Evolutionary conservation across 2,113 vertebrate species (phyloP), one percentile per base, ranked within the genome.

Genomic region (Labeo catla): DNA sequence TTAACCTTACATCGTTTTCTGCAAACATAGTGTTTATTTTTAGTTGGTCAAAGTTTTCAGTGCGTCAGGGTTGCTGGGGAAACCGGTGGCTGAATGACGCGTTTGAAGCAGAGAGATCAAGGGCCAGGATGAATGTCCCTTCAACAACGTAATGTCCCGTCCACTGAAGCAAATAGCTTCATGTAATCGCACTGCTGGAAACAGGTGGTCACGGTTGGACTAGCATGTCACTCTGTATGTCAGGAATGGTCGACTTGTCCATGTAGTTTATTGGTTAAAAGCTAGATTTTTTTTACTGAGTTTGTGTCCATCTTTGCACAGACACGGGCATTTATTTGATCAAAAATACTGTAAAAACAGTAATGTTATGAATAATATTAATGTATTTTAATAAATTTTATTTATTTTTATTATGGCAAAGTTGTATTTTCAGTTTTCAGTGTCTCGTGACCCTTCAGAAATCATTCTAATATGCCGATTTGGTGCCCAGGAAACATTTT

Each of bases 1-100:
- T 83, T 70, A 81, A 88, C 85, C 88, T 47, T 87, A 85, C 89
- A 86, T 93, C 90, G 84, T 89, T 92, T 90, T 90, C 89, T 91
- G 86, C 88, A 92, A 92, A 93, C 91, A 84, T 87, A 1, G 81
- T 81, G 90, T 92, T 93, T 95, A 95, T 94, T 94, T 95, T 93
- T 93, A 93, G 93, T 89, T 81, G 50, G 86, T 89, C 86, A 90
- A 94, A 94, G 93, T 94, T 94, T 93, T 81, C 89, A 84, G 86
- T 92, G 87, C 88, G 89, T 93, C 91, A 88, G 87, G 88, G 94
- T 95, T 95, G 93, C 94, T 91, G 93, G 88, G 94, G 82, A 84
- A 92, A 93, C 92, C 68, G 73, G 47, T 36, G 76, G 73, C 89
- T 91, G 90, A 94, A 92, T 90, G 92, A 93, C 83, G 90, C 90